Conservation (phyloP, 2,113 vertebrate species). For the Cyphomyrus discorhynchus region DNA sequence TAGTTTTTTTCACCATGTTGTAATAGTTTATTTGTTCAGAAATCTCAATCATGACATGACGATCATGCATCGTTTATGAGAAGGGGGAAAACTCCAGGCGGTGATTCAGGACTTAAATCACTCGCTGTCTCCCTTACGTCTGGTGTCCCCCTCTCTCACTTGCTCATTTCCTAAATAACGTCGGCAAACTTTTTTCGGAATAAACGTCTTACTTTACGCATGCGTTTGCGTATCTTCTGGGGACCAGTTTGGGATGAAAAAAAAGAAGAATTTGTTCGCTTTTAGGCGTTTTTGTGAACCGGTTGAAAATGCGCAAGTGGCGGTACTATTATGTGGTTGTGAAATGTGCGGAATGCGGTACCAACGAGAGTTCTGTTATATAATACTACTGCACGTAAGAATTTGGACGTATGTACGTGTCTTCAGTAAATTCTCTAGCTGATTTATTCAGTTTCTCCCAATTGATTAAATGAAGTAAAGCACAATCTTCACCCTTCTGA, state of each 20-base stretch:
- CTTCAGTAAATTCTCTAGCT: not conserved
- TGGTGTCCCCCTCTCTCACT: constrained; percentile 1
- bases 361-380: not conserved
- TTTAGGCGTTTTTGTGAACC: not conserved
- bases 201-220: constrained; percentile 12
- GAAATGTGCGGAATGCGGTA: not conserved
- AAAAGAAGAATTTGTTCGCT: not conserved
- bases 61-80: not conserved
- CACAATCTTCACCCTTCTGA: not conserved
- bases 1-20: constrained; percentile 3
- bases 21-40: constrained; percentile 4
- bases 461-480: not conserved
- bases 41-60: constrained; percentile 13
- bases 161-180: constrained; percentile 15
- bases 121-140: constrained; percentile 2
- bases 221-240: not conserved
- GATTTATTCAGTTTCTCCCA: not conserved
- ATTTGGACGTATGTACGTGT: not conserved
- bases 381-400: constrained; percentile 1
- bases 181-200: constrained; percentile 15
- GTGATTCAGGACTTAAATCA: constrained; percentile 7
- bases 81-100: not conserved
- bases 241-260: not conserved
- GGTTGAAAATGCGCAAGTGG: not conserved
- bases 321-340: not conserved